Evolutionary conservation across 2,888 invertebrate species (phyloP), one percentile per base, ranked within the genome.

Genomic region (Patella depressa): DNA sequence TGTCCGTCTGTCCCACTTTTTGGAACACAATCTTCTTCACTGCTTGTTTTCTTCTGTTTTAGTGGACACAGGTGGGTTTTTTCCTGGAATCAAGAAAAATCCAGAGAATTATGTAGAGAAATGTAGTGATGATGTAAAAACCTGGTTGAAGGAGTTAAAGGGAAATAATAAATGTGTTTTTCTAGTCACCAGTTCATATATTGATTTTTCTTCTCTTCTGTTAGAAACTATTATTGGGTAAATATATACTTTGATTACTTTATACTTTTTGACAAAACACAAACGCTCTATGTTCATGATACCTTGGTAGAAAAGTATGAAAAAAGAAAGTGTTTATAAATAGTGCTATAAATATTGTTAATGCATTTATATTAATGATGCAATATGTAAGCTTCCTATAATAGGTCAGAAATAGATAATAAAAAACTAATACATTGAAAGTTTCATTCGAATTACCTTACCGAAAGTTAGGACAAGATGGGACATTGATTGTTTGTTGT

Each of bases 181-280:
- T 89, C 91, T 96, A 7, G 92, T 96, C 24, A 96, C 96, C 2
- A 95, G 95, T 1, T 95, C 96, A 0, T 93, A 95, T 88, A 92
- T 93, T 5, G 95, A 95, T 89, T 95, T 94, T 91, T 95, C 94
- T 0, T 92, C 93, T 72, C 93, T 94, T 54, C 94, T 94, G 0
- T 94, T 95, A 11, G 91, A 92, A 0, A 93, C 93, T 85, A 93
- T 94, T 1, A 88, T 95, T n/a, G 95, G 95, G 69, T 88, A 93
- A 74, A 85, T 80, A 45, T 45, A 45, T 45, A 45, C 9, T 45
- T 45, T 0, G 7, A 45, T 34, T 34, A 34, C 4, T 34, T 4
- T 34, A 34, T 34, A 4, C 5, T 34, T 34, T 34, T 34, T 0
- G 5, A 4, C 34, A 34, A 34, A 34, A 34, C 34, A 34, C 34